phyloP scores from a whole-genome alignment of 2,888 invertebrate genomes.

The Aporophyla lueneburgensis region DNA sequence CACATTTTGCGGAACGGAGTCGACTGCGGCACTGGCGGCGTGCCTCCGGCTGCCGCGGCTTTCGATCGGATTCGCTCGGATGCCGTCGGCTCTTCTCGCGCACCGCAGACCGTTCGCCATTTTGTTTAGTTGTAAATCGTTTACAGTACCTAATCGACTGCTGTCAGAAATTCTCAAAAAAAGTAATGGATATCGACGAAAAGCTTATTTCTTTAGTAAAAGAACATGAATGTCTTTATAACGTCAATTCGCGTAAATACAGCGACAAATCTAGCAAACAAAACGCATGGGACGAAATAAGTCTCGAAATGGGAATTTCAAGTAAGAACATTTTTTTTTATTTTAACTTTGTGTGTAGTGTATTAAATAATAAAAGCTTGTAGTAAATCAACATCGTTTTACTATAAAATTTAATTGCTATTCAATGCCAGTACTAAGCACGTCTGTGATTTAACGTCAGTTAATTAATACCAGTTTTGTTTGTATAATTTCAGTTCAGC shows the following conservation, averaged over 20 bases:
- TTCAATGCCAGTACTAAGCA: neutral
- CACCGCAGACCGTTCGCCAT: slow-evolving; percentile 7
- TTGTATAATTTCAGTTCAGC: slow-evolving; percentile 20
- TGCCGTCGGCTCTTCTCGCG: slow-evolving; percentile 33
- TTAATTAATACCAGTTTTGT: slow-evolving; percentile 9
- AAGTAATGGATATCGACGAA: slow-evolving; percentile 39
- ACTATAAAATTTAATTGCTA: slow-evolving; percentile 8
- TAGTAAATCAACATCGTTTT: neutral
- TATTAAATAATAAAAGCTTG: neutral
- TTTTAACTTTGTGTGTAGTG: neutral
- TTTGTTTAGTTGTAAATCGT: slow-evolving; percentile 20
- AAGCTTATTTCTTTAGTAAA: slow-evolving; percentile 43
- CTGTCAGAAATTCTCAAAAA: neutral
- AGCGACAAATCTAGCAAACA: slow-evolving; percentile 35
- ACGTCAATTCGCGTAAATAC: slow-evolving; percentile 40
- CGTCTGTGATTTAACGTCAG: neutral
- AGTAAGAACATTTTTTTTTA: slow-evolving; percentile 20
- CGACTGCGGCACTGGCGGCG: neutral
- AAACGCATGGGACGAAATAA: slow-evolving; percentile 35
- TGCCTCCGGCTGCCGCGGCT: slow-evolving; percentile 18
- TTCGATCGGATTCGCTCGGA: slow-evolving; percentile 29
- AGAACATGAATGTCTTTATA: slow-evolving; percentile 37
- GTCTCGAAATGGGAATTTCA: slow-evolving; percentile 41
- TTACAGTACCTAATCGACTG: too few species aligned
- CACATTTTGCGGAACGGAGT: slow-evolving; percentile 1